Evolutionary conservation across 2,797 vertebrate genomes (phyloP).

Genomic region (Setipinna tenuifilis): DNA sequence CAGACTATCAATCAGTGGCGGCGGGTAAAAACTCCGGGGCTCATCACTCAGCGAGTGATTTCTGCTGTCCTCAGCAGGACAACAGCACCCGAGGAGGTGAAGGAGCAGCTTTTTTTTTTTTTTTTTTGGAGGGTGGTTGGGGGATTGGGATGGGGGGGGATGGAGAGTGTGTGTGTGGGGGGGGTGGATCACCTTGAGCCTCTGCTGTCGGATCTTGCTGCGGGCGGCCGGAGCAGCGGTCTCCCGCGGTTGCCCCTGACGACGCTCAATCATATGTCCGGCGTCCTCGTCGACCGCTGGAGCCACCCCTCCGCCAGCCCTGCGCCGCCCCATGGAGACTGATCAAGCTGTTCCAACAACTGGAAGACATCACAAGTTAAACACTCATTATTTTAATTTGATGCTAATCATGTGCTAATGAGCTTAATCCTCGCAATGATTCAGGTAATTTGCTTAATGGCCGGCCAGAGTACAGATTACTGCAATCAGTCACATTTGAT

Average conservation of each 20-base stretch:
- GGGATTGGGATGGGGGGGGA: too few species aligned
- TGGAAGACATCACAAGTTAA: constrained; percentile 99
- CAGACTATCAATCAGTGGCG: background rate
- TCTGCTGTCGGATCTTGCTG: background rate
- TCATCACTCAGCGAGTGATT: constrained; percentile 16
- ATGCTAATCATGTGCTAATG: constrained; percentile 99
- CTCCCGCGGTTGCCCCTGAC: background rate
- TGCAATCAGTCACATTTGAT: constrained; percentile 99
- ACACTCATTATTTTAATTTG: constrained; percentile 99
- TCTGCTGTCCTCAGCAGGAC: constrained; percentile 9
- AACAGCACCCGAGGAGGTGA: background rate
- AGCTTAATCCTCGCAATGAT: constrained; percentile 99
- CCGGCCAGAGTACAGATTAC: constrained; percentile 98
- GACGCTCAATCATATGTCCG: constrained; percentile 15
- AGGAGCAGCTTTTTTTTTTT: background rate
- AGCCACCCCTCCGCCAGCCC: constrained; percentile 78
- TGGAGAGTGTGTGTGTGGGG: too few species aligned
- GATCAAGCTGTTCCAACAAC: constrained; percentile 99
- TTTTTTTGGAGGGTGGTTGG: too few species aligned
- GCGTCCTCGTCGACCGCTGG: constrained; percentile 62
- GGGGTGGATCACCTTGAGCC: constrained; percentile 10
- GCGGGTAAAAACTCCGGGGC: background rate
- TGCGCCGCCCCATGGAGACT: constrained; percentile 74
- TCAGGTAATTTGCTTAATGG: constrained; percentile 99
- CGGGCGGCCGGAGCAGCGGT: background rate